Evolutionary conservation across 2,797 vertebrate species (phyloP).

Genomic region (Pantherophis alleghaniensis): DNA sequence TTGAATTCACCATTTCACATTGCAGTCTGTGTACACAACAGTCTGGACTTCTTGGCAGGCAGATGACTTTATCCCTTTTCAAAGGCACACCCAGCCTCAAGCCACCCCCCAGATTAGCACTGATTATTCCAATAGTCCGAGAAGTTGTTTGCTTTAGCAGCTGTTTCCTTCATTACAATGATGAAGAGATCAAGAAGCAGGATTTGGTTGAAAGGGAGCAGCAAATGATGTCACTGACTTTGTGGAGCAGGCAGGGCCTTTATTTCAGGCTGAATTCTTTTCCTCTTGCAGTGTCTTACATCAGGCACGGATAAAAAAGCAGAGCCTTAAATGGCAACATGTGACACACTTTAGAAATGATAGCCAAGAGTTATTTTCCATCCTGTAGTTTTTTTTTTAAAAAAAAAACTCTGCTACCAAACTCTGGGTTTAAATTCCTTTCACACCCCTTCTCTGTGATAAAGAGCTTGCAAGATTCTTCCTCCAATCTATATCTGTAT

Average conservation of each 20-base stretch:
- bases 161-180: neutral
- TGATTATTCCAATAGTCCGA: neutral
- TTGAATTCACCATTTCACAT: neutral
- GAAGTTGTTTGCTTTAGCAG: neutral
- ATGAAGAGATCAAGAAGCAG: neutral
- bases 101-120: neutral
- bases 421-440: conserved; percentile 16
- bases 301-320: conserved; percentile 63
- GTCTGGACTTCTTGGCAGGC: neutral
- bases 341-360: neutral
- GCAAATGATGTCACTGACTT: conserved; percentile 19
- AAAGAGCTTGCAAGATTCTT: neutral
- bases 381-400: conserved; percentile 16
- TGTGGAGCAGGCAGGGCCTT: conserved; percentile 27
- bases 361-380: conserved; percentile 32
- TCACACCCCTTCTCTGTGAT: neutral
- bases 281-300: conserved; percentile 65
- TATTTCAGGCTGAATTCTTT: conserved; percentile 32
- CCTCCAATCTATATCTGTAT: neutral
- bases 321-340: conserved; percentile 74
- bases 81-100: neutral
- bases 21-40: neutral
- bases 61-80: rapidly evolving
- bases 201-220: conserved; percentile 19
- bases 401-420: neutral